Percentiles rank a stretch among this genome's conserved stretches.
phyloP scores from a whole-genome alignment of 2,888 invertebrate species.

The Hyles lineata region DNA sequence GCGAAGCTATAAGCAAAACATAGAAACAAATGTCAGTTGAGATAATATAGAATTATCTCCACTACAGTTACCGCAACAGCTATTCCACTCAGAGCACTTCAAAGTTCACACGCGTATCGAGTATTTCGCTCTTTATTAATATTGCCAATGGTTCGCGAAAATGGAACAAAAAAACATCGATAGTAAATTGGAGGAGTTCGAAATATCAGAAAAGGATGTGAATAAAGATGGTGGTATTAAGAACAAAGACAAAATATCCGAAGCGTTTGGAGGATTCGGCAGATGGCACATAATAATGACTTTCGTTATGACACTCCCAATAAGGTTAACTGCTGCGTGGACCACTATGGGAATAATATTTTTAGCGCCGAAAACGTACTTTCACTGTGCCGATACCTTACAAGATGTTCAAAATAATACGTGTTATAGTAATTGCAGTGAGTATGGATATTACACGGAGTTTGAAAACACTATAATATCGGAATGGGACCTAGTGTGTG shows the following conservation, averaged over 20 bases:
- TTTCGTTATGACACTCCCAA: constrained; percentile 83
- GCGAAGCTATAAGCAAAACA: neutral
- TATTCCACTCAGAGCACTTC: neutral
- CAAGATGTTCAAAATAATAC: constrained; percentile 58
- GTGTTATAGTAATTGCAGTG: constrained; percentile 81
- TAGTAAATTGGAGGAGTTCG: neutral
- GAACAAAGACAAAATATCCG: neutral
- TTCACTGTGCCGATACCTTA: constrained; percentile 68
- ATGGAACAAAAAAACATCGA: neutral
- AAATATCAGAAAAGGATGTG: neutral
- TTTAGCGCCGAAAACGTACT: constrained; percentile 85
- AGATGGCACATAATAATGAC: constrained; percentile 87
- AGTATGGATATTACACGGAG: constrained; percentile 83
- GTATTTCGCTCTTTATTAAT: neutral
- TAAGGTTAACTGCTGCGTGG: constrained; percentile 89
- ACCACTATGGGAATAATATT: constrained; percentile 89
- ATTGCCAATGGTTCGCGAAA: neutral
- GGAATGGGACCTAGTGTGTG: constrained; percentile 89
- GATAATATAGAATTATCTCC: constrained; percentile 16
- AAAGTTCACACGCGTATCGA: neutral
- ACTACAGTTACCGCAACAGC: neutral
- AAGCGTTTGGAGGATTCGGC: constrained; percentile 68
- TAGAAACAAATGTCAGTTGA: neutral
- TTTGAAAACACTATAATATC: constrained; percentile 88
- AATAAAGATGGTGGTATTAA: constrained; percentile 29